Conservation (phyloP, 2,113 vertebrate genomes). For the Alectura lathami region DNA sequence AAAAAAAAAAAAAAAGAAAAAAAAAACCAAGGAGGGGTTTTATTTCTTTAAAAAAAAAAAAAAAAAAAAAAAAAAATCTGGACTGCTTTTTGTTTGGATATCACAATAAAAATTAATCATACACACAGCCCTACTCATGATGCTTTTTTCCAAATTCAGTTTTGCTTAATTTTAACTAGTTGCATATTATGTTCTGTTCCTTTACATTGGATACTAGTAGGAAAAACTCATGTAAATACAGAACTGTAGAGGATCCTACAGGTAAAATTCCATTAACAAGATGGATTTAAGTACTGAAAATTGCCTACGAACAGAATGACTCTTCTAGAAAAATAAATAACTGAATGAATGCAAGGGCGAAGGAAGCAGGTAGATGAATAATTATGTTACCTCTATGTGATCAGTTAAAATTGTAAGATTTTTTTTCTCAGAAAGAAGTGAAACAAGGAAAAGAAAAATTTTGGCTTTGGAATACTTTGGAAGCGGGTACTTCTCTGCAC, state of each 20-base stretch:
- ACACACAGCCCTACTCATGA: background rate
- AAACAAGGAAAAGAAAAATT: background rate
- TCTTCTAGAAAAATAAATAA: background rate
- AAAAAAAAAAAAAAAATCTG: no score
- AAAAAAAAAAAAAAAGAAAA: background rate
- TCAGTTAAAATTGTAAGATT: background rate
- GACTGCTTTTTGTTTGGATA: background rate
- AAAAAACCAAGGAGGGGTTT: background rate
- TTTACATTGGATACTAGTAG: background rate
- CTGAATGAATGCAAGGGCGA: background rate
- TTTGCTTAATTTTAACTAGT: background rate
- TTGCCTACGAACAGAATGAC: background rate
- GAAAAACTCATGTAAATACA: background rate
- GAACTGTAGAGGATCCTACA: background rate
- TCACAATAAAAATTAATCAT: background rate
- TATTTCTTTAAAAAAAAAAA: background rate
- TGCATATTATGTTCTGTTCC: background rate
- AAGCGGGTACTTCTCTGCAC: background rate
- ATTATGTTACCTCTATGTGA: background rate
- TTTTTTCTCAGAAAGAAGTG: background rate
- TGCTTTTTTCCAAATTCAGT: rapidly evolving
- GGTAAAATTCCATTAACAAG: background rate
- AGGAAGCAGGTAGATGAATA: background rate
- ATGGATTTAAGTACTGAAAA: background rate
- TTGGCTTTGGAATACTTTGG: background rate